These are phyloP conservation scores for Caenorhabditis wallacei DNA, from an alignment of 2,888 invertebrate genomes.

Conservation along the genomic window DNA sequence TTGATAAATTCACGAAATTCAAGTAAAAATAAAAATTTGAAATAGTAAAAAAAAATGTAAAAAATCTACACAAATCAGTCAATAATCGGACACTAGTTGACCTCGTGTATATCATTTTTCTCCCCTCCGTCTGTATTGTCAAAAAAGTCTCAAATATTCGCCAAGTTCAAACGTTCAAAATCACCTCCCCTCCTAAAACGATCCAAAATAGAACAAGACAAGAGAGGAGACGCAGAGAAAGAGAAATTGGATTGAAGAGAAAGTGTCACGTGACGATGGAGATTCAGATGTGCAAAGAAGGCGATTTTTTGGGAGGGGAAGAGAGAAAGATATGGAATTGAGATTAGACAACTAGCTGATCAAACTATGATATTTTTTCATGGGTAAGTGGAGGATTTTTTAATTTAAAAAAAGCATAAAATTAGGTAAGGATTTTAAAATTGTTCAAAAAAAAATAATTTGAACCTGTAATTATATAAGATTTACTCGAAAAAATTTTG, in stretches of 20 bases:
- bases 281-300: constrained; percentile 21
- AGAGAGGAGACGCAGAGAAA: constrained; percentile 13
- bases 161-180: constrained; percentile 59
- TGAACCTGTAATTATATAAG: too few species aligned
- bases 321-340: constrained; percentile 9
- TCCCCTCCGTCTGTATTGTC: too few species aligned
- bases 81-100: constrained; percentile 37
- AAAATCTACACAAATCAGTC: constrained; percentile 9
- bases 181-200: constrained; percentile 6
- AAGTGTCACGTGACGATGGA: constrained; percentile 46
- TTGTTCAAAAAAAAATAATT: too few species aligned
- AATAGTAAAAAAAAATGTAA: not conserved
- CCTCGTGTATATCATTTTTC: constrained; percentile 26
- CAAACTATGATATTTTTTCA: constrained; percentile 40
- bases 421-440: too few species aligned
- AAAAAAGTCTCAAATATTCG: too few species aligned
- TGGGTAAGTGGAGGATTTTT: not conserved
- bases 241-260: not conserved
- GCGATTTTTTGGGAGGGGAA: constrained; percentile 12
- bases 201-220: constrained; percentile 13
- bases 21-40: not conserved
- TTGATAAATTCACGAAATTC: too few species aligned
- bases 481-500: too few species aligned
- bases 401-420: too few species aligned
- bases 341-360: constrained; percentile 49